These are phyloP conservation scores for Percina caprodes DNA, from an alignment of 2,113 vertebrate species.

Conservation along the genomic window DNA sequence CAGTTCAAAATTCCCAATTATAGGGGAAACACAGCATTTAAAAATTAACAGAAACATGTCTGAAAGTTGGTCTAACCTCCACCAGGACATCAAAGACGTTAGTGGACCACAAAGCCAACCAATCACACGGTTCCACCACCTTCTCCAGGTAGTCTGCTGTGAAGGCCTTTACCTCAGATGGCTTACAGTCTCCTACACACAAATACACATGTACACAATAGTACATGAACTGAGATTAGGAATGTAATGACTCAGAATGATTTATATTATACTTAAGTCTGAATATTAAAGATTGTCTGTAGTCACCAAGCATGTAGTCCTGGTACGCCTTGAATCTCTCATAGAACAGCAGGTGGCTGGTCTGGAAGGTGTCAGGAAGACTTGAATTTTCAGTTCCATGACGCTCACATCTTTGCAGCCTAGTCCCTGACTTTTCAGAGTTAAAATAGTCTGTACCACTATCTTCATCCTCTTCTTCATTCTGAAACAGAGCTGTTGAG, in stretches of 20 bases:
- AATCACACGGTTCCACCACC: conserved; percentile 91
- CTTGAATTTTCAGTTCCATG: conserved; percentile 53
- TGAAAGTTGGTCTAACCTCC: conserved; percentile 82
- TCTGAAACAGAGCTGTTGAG: conserved; percentile 75
- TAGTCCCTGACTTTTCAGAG: conserved; percentile 71
- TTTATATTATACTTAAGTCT: background rate
- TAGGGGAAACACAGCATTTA: background rate
- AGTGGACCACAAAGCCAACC: conserved; percentile 93
- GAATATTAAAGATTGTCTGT: background rate
- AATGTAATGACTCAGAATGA: accelerated
- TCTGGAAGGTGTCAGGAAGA: conserved; percentile 91
- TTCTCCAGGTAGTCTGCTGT: conserved; percentile 95
- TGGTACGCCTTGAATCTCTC: conserved; percentile 95
- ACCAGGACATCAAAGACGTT: conserved; percentile 91
- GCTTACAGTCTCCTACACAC: conserved; percentile 92
- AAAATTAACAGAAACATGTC: background rate
- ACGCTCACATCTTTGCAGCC: conserved; percentile 81
- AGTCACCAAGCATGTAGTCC: conserved; percentile 93
- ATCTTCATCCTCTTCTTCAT: conserved; percentile 64
- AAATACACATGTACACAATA: background rate
- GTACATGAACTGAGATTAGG: background rate
- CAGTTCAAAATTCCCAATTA: too few species aligned
- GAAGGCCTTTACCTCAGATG: conserved; percentile 92
- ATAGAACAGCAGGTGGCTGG: conserved; percentile 90
- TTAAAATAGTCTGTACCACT: conserved; percentile 83